A percentile compares a stretch with the other conserved stretches of the same genome.
Conservation (phyloP, 2,888 invertebrate genomes). For the Drymonia ruficornis region DNA sequence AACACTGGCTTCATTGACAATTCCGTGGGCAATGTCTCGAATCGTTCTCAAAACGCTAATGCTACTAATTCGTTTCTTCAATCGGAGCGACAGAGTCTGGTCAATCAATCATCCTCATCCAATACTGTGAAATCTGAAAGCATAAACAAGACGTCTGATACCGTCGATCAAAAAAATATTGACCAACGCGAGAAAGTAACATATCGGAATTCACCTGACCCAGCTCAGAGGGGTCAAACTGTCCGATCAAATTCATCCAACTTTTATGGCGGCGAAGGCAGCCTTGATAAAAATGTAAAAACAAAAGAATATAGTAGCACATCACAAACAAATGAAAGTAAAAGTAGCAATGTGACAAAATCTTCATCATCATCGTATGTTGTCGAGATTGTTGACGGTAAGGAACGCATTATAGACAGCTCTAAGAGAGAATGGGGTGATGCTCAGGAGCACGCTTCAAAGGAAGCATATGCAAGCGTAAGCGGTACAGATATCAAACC, state of each 20-base stretch:
- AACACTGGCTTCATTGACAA: slow-evolving; percentile 77
- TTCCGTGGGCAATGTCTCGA: slow-evolving; percentile 48
- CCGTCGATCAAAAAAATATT: slow-evolving; percentile 52
- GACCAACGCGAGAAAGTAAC: slow-evolving; percentile 64
- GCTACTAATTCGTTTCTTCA: slow-evolving; percentile 72
- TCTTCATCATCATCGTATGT: slow-evolving; percentile 87
- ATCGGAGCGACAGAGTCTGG: slow-evolving; percentile 70
- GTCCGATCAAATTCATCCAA: slow-evolving; percentile 65
- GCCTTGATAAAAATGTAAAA: slow-evolving; percentile 61
- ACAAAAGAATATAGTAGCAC: slow-evolving; percentile 69
- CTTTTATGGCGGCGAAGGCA: slow-evolving; percentile 72
- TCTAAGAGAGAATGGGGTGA: slow-evolving; percentile 85
- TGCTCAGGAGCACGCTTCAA: slow-evolving; percentile 71
- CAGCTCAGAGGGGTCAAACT: slow-evolving; percentile 57
- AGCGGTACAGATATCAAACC: slow-evolving; percentile 85
- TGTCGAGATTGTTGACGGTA: slow-evolving; percentile 87
- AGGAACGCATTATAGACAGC: slow-evolving; percentile 85
- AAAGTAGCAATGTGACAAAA: slow-evolving; percentile 83
- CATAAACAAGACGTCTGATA: slow-evolving; percentile 22
- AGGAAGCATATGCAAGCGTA: slow-evolving; percentile 81
- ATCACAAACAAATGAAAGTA: slow-evolving; percentile 78
- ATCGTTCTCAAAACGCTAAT: slow-evolving; percentile 68
- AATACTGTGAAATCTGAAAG: slow-evolving; percentile 30
- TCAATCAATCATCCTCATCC: slow-evolving; percentile 49
- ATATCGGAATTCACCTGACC: slow-evolving; percentile 56